Evolutionary conservation across 2,888 invertebrate genomes (phyloP).

Genomic region (Thymelicus acteon): DNA sequence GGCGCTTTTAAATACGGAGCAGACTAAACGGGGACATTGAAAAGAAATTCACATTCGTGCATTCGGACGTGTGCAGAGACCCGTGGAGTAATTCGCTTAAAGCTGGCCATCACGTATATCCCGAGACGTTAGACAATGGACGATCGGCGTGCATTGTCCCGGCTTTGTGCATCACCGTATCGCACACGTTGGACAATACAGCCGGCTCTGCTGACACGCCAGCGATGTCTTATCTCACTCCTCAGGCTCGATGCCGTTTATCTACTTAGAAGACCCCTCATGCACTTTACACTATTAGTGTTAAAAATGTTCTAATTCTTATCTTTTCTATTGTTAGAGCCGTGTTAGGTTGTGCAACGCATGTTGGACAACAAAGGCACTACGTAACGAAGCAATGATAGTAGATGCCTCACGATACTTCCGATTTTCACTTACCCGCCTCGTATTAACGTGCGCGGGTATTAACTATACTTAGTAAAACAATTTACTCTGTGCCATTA

Average conservation of each 20-base stretch:
- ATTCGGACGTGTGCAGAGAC: slow-evolving; percentile 31
- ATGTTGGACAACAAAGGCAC: neutral
- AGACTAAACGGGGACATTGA: slow-evolving; percentile 25
- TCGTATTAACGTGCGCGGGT: neutral
- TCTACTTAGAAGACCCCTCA: slow-evolving; percentile 1
- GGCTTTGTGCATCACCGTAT: slow-evolving; percentile 72
- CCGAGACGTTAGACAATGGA: slow-evolving; percentile 73
- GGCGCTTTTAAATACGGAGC: slow-evolving; percentile 10
- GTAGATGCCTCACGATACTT: neutral
- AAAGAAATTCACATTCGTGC: slow-evolving; percentile 29
- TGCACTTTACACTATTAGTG: slow-evolving; percentile 8
- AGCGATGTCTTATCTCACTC: slow-evolving; percentile 48
- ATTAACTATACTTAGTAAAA: neutral
- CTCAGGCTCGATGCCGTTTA: slow-evolving; percentile 35
- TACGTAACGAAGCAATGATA: neutral
- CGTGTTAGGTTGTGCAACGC: neutral
- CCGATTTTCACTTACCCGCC: neutral
- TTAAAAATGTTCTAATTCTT: slow-evolving; percentile 7
- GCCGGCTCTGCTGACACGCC: slow-evolving; percentile 48
- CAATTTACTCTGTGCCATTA: slow-evolving; percentile 5
- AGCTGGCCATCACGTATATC: slow-evolving; percentile 60
- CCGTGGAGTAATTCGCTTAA: slow-evolving; percentile 62
- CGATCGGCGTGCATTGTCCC: slow-evolving; percentile 66
- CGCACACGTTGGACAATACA: slow-evolving; percentile 59
- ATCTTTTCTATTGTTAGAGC: neutral